Evolutionary conservation across 1,140 invertebrate species (phyloP).

Genomic region (Bicyclus anynana): DNA sequence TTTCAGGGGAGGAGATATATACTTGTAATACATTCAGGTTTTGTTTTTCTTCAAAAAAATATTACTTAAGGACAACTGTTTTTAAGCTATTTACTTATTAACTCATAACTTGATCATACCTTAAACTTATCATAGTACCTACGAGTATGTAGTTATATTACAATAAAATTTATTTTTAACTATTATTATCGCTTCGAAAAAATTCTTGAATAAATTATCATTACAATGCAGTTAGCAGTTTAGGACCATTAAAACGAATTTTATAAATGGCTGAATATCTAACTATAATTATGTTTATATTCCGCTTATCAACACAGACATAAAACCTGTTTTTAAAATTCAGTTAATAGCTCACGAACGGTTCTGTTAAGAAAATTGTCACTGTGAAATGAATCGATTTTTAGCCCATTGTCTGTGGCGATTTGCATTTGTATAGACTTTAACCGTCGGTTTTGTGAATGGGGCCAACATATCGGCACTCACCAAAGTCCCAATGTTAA

Average conservation of each 20-base stretch:
- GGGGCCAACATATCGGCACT: constrained; percentile 1
- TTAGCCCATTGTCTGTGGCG: not conserved
- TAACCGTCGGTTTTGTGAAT: constrained; percentile 14
- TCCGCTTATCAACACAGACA: not conserved
- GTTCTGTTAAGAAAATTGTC: not conserved
- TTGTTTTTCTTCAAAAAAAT: too few species aligned
- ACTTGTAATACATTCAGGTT: too few species aligned
- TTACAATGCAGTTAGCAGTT: not conserved
- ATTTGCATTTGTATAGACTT: constrained; percentile 18
- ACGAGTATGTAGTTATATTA: not conserved
- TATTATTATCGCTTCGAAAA: not conserved
- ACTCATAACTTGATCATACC: too few species aligned
- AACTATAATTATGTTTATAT: not conserved
- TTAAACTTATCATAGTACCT: too few species aligned
- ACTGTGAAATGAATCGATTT: not conserved
- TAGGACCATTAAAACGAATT: not conserved
- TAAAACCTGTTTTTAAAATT: constrained; percentile 1
- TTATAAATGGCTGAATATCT: not conserved
- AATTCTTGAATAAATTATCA: not conserved
- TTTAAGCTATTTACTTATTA: too few species aligned
- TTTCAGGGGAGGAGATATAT: too few species aligned
- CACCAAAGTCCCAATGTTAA: constrained; percentile 10
- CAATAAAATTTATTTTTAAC: too few species aligned
- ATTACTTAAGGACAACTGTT: too few species aligned
- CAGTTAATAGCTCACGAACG: not conserved